Percentiles rank a stretch among this genome's conserved stretches.
Conservation (phyloP, 2,797 vertebrate genomes). For the Catamblyrhynchus diadema region DNA sequence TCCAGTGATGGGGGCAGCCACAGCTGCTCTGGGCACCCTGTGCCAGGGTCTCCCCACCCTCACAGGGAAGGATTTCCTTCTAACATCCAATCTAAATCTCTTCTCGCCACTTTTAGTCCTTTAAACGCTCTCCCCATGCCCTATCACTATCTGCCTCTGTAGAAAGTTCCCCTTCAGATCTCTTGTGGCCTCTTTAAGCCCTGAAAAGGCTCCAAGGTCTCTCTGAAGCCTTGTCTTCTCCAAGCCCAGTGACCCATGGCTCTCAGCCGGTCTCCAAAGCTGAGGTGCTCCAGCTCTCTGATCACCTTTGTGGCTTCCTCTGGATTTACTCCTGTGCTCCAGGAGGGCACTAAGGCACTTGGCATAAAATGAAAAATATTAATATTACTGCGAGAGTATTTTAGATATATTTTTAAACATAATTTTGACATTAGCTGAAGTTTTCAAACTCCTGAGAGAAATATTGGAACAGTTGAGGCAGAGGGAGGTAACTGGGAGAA, state of each 20-base stretch:
- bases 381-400: neutral
- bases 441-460: neutral
- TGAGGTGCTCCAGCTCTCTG: neutral
- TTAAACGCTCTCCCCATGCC: neutral
- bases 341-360: neutral
- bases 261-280: neutral
- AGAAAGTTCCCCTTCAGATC: neutral
- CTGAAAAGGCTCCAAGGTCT: neutral
- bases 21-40: neutral
- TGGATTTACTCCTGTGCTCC: neutral
- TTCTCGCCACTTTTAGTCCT: neutral
- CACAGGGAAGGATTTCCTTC: neutral
- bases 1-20: neutral
- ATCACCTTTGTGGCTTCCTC: neutral
- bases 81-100: neutral
- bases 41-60: rapidly evolving
- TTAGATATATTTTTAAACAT: neutral
- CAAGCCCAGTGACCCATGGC: neutral
- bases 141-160: rapidly evolving
- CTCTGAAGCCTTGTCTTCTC: neutral
- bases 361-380: neutral
- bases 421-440: neutral
- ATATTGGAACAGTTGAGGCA: neutral
- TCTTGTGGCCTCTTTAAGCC: neutral
- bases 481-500: neutral